These are phyloP conservation scores for Druon quercuslanigerum DNA, from an alignment of 1,140 invertebrate genomes.

Conservation along the genomic window DNA sequence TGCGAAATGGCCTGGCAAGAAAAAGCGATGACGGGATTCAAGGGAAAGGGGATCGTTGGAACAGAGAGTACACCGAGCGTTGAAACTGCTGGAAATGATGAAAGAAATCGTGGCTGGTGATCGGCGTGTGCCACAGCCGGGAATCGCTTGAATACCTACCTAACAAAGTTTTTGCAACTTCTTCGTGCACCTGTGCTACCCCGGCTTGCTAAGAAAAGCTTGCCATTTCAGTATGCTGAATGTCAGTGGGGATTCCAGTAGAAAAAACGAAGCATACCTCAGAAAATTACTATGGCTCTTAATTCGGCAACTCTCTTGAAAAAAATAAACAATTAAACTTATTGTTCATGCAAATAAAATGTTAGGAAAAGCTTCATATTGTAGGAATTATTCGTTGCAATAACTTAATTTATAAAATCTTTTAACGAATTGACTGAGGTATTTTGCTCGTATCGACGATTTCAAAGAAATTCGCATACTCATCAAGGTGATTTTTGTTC, in stretches of 20 bases:
- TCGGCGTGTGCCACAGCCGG: slow-evolving; percentile 37
- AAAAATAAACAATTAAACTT: too few species aligned
- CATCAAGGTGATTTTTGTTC: too few species aligned
- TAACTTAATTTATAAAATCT: too few species aligned
- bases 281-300: not conserved
- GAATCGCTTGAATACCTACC: slow-evolving; percentile 54
- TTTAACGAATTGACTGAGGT: too few species aligned
- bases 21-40: slow-evolving; percentile 7
- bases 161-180: slow-evolving; percentile 60
- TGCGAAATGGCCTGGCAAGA: slow-evolving; percentile 34
- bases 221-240: not conserved
- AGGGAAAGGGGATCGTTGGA: not conserved
- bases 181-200: slow-evolving; percentile 45
- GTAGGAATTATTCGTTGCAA: too few species aligned
- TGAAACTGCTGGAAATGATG: not conserved
- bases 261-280: not conserved
- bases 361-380: too few species aligned
- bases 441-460: too few species aligned
- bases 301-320: too few species aligned
- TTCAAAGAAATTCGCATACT: too few species aligned
- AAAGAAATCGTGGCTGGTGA: slow-evolving; percentile 35
- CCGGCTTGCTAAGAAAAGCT: slow-evolving; percentile 23
- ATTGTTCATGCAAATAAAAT: too few species aligned
- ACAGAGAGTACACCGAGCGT: not conserved
- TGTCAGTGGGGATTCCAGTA: not conserved